Evolutionary conservation across 2,797 vertebrate species (phyloP).

Genomic region (Phaenicophaeus curvirostris): DNA sequence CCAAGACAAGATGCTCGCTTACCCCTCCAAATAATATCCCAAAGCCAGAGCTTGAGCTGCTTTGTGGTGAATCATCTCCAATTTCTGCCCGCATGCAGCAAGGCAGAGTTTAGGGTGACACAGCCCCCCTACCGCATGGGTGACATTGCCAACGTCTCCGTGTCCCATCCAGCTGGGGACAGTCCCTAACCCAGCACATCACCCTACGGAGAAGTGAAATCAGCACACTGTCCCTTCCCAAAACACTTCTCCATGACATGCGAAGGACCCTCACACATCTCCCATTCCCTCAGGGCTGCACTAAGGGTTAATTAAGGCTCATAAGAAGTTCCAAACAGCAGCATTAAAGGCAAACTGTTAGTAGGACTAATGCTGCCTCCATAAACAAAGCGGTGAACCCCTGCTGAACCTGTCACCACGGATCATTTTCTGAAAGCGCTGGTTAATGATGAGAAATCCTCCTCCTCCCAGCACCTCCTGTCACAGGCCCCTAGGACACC

Average conservation of each 20-base stretch:
- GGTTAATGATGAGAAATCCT: neutral
- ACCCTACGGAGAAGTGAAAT: neutral
- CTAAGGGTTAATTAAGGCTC: neutral
- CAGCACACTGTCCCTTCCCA: rapidly evolving
- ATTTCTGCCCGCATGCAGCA: neutral
- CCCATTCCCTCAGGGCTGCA: neutral
- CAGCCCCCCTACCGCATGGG: neutral
- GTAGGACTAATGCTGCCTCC: neutral
- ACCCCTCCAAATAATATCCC: conserved; percentile 18
- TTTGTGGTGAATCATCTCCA: neutral
- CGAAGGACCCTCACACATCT: neutral
- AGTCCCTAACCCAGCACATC: rapidly evolving
- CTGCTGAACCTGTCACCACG: neutral
- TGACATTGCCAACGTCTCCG: neutral
- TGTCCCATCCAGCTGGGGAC: neutral
- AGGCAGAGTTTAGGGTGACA: neutral
- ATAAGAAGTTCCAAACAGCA: neutral
- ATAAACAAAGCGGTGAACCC: neutral
- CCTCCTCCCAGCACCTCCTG: neutral
- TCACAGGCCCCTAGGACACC: neutral
- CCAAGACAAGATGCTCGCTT: neutral
- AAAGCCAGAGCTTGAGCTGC: neutral
- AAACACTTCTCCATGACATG: neutral
- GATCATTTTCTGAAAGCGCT: neutral
- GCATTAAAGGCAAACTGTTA: neutral